A percentile compares a stretch with the other conserved stretches of the same genome.
phyloP scores from a whole-genome alignment of 2,888 invertebrate genomes.

The Oligia latruncula region DNA sequence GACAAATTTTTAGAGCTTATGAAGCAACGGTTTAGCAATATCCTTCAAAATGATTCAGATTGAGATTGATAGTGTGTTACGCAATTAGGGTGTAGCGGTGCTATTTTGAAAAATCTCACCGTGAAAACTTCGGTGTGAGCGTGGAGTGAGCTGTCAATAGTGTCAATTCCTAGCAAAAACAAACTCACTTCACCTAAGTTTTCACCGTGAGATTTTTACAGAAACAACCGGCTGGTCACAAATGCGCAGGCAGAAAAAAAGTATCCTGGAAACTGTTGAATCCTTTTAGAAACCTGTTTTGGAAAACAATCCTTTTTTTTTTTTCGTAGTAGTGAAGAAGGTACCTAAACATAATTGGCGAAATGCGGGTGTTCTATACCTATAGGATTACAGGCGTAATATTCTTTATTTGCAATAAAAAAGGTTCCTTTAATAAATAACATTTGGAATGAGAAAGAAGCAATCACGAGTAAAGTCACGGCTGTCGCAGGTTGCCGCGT shows the following conservation, averaged over 20 bases:
- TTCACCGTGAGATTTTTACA: too few relatives aligned
- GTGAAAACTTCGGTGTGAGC: too few relatives aligned
- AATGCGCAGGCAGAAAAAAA: not conserved
- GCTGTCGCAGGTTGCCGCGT: constrained; percentile 42
- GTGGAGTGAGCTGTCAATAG: too few relatives aligned
- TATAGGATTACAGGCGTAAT: not conserved
- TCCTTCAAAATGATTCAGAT: too few relatives aligned
- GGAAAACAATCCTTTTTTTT: not conserved
- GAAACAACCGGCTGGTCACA: not conserved
- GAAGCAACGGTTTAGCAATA: too few relatives aligned
- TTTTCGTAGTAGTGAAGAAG: not conserved
- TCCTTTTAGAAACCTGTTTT: not conserved
- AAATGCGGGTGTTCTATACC: not conserved
- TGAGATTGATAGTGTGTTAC: too few relatives aligned
- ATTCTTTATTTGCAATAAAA: not conserved
- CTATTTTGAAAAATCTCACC: too few relatives aligned
- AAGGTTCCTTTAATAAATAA: constrained; percentile 29
- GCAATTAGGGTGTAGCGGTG: too few relatives aligned
- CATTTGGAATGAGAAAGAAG: constrained; percentile 38
- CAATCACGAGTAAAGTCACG: constrained; percentile 43
- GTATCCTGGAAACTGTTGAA: not conserved
- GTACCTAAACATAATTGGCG: not conserved
- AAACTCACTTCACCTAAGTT: too few relatives aligned
- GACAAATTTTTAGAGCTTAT: not conserved
- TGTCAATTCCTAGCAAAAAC: too few relatives aligned